Evolutionary conservation across 1,140 invertebrate species (phyloP), one percentile per base, ranked within the genome.

Genomic region (Prorops nasuta): DNA sequence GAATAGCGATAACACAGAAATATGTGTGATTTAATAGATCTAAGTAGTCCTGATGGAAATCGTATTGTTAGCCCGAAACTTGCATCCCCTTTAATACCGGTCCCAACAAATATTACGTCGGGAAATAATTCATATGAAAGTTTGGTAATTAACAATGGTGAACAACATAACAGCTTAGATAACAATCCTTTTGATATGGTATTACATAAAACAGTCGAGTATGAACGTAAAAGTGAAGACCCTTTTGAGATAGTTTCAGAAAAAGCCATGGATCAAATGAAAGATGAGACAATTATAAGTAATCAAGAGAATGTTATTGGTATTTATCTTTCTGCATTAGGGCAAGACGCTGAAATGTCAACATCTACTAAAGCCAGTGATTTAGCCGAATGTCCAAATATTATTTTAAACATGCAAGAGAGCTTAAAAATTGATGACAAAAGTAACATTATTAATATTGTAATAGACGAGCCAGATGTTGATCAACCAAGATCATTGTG

Each of bases 131-230:
- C 24, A 20, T 20, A 12, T 7, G 1, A 20, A 24, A 1, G 6
- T 32, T 8, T n/a, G 16, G 7, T 1, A n/a, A 17, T 22, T 3
- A 8, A 24, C 40, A 19, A 24, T 41, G 3, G 32, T 31, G 51
- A 31, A 28, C 58, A 54, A 48, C 52, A 56, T 7, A 53, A 49
- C n/a, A 70, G 55, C 24, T 22, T 64, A 1, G 66, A 63, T 2
- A 69, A 69, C 17, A 75, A 74, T 62, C 72, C 72, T 4, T 75
- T 75, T 48, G 72, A 75, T 43, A 50, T 43, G 38, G 63, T 62
- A 1, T 34, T 71, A 4, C 44, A 65, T 18, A 60, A 71, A 44
- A 64, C 59, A 6, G 56, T 49, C 3, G 67, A 72, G 12, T 72
- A 71, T 6, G 51, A 61, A 4, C 56, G 51, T 8, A 74, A 69